Percentiles rank a stretch among this genome's conserved stretches.
These are phyloP conservation scores for Brachymystax lenok DNA, from an alignment of 2,797 vertebrate species.

Conservation along the genomic window DNA sequence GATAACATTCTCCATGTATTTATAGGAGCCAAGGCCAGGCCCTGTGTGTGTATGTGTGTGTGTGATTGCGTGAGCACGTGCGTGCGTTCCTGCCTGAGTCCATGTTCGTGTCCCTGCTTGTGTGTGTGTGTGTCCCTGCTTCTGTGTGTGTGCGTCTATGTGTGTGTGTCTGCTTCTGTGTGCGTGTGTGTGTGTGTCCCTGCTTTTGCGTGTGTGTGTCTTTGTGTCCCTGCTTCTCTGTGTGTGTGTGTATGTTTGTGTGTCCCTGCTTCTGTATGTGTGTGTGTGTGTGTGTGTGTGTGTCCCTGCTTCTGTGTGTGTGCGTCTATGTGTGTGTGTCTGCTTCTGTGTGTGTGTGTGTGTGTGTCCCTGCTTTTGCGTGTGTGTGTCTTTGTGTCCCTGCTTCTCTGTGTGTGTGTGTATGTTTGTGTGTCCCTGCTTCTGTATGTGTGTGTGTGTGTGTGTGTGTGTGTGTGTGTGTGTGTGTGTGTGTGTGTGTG, in stretches of 20 bases:
- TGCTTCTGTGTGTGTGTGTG: background rate
- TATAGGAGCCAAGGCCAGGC: slow-evolving; percentile 15
- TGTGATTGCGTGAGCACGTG: background rate
- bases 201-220: background rate
- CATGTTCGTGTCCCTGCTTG: slow-evolving; percentile 22
- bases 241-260: slow-evolving; percentile 3
- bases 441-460: slow-evolving; percentile 2
- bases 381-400: background rate
- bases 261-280: background rate
- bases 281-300: slow-evolving; percentile 15
- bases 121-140: slow-evolving; percentile 8
- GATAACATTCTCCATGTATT: background rate
- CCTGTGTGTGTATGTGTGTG: slow-evolving; percentile 25
- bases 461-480: slow-evolving; percentile 4
- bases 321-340: background rate
- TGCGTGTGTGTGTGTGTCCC: background rate
- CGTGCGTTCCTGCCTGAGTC: background rate
- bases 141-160: background rate
- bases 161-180: too few relatives aligned
- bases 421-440: background rate
- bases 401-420: background rate
- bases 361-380: background rate
- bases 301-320: background rate
- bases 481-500: slow-evolving; percentile 6
- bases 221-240: background rate